A percentile compares a stretch with the other conserved stretches of the same genome.
phyloP scores from a whole-genome alignment of 2,888 invertebrate species.

The Epinotia bilunana region DNA sequence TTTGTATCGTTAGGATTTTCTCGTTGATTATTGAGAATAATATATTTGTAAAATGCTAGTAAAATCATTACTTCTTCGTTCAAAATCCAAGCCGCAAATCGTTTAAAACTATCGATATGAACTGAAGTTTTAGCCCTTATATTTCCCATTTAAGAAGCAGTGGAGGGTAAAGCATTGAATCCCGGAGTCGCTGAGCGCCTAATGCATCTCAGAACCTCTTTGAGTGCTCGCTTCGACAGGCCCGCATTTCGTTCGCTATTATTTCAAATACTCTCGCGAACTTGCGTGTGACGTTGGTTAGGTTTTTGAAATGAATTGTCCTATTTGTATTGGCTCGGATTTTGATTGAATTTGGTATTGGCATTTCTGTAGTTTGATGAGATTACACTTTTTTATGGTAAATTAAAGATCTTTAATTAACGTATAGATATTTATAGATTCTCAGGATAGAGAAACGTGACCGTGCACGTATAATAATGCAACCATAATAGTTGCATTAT shows the following conservation, averaged over 20 bases:
- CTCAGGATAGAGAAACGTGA: too few relatives aligned
- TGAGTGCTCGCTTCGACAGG: slow-evolving; percentile 36
- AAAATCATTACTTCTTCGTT: neutral
- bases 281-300: neutral
- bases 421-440: too few relatives aligned
- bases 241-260: slow-evolving; percentile 35
- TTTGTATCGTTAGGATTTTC: too few relatives aligned
- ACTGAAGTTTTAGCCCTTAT: slow-evolving; percentile 22
- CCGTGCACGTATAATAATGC: too few relatives aligned
- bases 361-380: too few relatives aligned
- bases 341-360: too few relatives aligned
- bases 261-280: slow-evolving; percentile 22
- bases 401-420: too few relatives aligned
- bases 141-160: slow-evolving; percentile 34
- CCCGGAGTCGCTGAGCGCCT: slow-evolving; percentile 62
- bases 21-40: too few relatives aligned
- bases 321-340: too few relatives aligned
- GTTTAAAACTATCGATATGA: slow-evolving; percentile 11
- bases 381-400: too few relatives aligned
- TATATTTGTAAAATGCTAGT: too few relatives aligned
- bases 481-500: too few relatives aligned
- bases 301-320: neutral
- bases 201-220: slow-evolving; percentile 61
- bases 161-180: slow-evolving; percentile 44
- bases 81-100: neutral